Base-by-base conservation (phyloP, 2,888 invertebrate species). In the Sussaba pulchella region DNA sequence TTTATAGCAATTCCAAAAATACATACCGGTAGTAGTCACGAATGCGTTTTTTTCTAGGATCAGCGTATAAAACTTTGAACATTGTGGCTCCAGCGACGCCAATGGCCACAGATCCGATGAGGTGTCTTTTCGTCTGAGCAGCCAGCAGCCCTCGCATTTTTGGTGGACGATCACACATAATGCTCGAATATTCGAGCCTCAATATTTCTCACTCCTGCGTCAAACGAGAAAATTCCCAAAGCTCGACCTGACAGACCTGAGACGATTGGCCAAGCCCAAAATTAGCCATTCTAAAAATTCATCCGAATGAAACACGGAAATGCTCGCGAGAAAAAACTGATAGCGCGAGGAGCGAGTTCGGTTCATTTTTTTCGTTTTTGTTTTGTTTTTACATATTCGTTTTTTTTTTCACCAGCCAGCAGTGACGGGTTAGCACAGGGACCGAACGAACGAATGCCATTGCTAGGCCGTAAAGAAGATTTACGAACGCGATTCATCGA, bases 401-500 rank as follows among this genome's bases (percentile, higher is more conserved):
- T 17, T n/a, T 47, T 63, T 63, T 39, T 61, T 61, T 61, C 39
- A 41, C 41, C 61, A 41, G 41, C 61, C 12, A 41, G n/a, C 39
- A 41, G 41, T 6, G 21, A 61, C 41, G 31, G 41, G 31, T 39
- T 39, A 17, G 24, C 43, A 24, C 12, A 31, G 31, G 61, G 61
- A 19, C 36, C n/a, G 52, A 69, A 41, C 41, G 64, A 79, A 75
- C 79, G 57, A 79, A 73, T 72, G 74, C 75, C 31, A 75, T 75
- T 61, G 36, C 57, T 59, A 63, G 64, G 71, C 70, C 57, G 81
- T 78, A 70, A 78, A 74, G 73, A 77, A 81, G 81, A 81, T 81
- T 81, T 81, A 81, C 81, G 81, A 78, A 81, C 64, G 81, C 52
- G 69, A 81, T 79, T 82, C 75, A 47, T 52, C 71, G 74, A 64